Percentiles rank a stretch among this genome's conserved stretches.
Conservation (phyloP, 2,888 invertebrate species). For the Drosophila nigritarsus region DNA sequence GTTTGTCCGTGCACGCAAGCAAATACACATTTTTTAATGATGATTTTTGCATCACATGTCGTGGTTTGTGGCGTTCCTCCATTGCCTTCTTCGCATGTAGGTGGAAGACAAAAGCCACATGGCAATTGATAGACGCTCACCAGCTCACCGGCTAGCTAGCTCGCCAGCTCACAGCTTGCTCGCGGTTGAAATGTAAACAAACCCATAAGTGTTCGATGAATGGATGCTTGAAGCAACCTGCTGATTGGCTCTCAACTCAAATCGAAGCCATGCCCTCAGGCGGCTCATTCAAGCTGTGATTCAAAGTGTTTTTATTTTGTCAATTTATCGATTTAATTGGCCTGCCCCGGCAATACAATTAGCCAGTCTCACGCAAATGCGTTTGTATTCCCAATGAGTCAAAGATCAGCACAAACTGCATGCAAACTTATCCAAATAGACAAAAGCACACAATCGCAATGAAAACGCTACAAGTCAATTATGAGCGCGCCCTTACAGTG, state of each 20-base stretch:
- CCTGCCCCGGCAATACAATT: conserved; percentile 38
- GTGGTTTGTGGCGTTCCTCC: conserved; percentile 16
- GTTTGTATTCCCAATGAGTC: conserved; percentile 5
- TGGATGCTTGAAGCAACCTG: conserved; percentile 27
- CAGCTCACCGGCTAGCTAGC: conserved; percentile 5
- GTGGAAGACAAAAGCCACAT: conserved; percentile 51
- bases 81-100: conserved; percentile 16
- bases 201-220: conserved; percentile 47
- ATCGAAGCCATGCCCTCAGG: conserved; percentile 25
- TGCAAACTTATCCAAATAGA: neutral
- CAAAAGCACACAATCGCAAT: conserved; percentile 24
- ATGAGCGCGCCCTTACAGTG: conserved; percentile 1
- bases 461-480: conserved; percentile 16
- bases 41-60: conserved; percentile 3
- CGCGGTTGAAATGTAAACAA: conserved; percentile 52
- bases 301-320: conserved; percentile 44
- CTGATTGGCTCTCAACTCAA: conserved; percentile 35
- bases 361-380: conserved; percentile 21
- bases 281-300: conserved; percentile 43
- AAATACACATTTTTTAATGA: neutral
- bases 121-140: conserved; percentile 46
- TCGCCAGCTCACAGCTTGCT: neutral
- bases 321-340: conserved; percentile 52
- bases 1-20: neutral
- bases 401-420: conserved; percentile 10